Percentiles rank a stretch among this genome's conserved stretches.
Evolutionary conservation across 2,113 vertebrate species (phyloP).

Genomic region (Carlito syrichta): DNA sequence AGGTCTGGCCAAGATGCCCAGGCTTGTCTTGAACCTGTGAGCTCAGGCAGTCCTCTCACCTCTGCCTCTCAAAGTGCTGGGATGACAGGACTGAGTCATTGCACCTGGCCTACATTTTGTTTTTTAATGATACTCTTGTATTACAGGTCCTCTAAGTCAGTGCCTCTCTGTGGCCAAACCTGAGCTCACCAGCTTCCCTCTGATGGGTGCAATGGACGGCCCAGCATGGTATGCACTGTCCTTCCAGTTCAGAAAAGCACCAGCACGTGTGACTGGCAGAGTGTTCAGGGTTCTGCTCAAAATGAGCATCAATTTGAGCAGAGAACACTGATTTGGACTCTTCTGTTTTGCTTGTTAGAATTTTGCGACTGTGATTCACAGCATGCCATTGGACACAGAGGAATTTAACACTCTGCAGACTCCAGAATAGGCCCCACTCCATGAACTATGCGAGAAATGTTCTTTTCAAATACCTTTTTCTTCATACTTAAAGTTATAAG

Average conservation of each 20-base stretch:
- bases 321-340: not conserved
- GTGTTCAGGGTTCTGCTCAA: accelerated
- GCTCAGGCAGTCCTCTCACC: too few relatives aligned
- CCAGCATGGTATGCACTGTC: accelerated
- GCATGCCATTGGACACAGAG: not conserved
- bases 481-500: not conserved
- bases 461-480: not conserved
- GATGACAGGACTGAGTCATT: too few relatives aligned
- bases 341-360: not conserved
- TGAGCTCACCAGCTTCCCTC: not conserved
- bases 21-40: too few relatives aligned
- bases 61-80: too few relatives aligned
- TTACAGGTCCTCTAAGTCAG: not conserved
- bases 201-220: accelerated
- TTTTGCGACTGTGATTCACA: not conserved
- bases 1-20: too few relatives aligned
- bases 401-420: not conserved
- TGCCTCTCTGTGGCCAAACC: not conserved
- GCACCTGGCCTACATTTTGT: not conserved
- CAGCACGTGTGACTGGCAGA: not conserved
- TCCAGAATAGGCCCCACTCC: not conserved
- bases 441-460: not conserved
- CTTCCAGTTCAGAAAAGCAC: not conserved
- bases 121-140: not conserved
- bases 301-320: not conserved